phyloP scores from a whole-genome alignment of 2,113 vertebrate genomes.

The Mesembrinibis cayennensis region DNA sequence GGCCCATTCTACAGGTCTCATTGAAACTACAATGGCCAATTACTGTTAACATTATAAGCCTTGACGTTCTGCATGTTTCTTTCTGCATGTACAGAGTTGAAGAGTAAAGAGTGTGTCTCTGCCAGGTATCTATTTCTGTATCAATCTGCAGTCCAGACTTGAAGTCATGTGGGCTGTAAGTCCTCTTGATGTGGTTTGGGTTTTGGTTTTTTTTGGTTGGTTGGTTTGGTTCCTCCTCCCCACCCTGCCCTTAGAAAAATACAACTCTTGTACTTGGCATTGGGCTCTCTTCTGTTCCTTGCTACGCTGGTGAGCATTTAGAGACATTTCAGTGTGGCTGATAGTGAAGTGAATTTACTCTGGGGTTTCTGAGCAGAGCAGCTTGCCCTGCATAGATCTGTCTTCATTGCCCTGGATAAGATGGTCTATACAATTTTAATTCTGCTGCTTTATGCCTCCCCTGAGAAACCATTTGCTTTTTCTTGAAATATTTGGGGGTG shows the following conservation, averaged over 20 bases:
- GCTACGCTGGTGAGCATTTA: neutral
- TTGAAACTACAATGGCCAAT: neutral
- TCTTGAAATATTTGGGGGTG: neutral
- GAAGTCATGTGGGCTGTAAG: neutral
- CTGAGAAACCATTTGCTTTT: neutral
- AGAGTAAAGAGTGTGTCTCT: neutral
- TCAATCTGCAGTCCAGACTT: neutral
- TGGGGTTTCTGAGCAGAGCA: neutral
- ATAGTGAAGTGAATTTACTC: neutral
- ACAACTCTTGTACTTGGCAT: neutral
- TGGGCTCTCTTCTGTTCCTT: neutral
- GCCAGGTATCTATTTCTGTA: neutral
- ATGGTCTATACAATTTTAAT: neutral
- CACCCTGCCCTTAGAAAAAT: neutral
- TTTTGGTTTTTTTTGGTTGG: neutral
- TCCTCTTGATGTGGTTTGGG: neutral
- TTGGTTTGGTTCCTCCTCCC: neutral
- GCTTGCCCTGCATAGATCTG: neutral
- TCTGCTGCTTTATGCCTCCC: neutral
- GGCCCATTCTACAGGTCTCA: neutral
- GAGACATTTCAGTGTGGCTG: neutral
- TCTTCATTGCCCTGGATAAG: neutral
- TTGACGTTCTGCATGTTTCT: neutral
- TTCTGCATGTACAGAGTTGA: neutral
- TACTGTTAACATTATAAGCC: neutral